A percentile compares a stretch with the other conserved stretches of the same genome.
phyloP scores from a whole-genome alignment of 2,797 vertebrate species.

The Myotis pilosus region DNA sequence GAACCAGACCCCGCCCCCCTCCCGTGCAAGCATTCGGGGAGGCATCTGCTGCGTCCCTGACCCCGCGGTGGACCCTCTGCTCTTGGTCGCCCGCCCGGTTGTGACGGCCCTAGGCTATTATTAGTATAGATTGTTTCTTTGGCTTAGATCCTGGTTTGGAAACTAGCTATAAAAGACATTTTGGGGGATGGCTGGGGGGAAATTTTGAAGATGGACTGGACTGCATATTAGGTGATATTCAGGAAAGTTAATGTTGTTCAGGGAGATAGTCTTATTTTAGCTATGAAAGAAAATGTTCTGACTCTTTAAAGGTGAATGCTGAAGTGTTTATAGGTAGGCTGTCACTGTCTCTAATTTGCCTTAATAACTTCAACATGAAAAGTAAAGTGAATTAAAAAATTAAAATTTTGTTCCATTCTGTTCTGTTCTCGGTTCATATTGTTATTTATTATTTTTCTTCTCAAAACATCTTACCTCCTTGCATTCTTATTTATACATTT shows the following conservation, averaged over 20 bases:
- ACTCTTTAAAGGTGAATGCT: not conserved
- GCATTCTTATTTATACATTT: not conserved
- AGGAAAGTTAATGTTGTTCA: conserved; percentile 30
- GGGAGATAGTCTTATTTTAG: conserved; percentile 14
- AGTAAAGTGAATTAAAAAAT: not conserved
- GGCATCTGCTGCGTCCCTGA: no score
- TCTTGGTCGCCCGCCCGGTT: no score
- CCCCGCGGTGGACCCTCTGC: no score
- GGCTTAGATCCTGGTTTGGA: conserved; percentile 19
- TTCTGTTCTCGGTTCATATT: not conserved
- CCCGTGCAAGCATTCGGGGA: no score
- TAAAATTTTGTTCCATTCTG: conserved; percentile 3
- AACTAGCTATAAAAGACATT: not conserved
- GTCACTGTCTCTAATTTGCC: conserved; percentile 3
- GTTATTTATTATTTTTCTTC: conserved; percentile 36
- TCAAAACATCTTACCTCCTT: conserved; percentile 1
- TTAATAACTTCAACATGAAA: conserved; percentile 42
- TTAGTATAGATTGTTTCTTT: not conserved
- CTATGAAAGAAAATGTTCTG: not conserved
- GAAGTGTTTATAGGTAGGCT: not conserved
- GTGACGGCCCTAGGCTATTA: no score
- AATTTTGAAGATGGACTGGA: conserved; percentile 2
- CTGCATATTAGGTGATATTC: not conserved
- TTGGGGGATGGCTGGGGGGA: not conserved
- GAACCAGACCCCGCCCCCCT: no score